Evolutionary conservation across 2,888 invertebrate species (phyloP), one percentile per base, ranked within the genome.

Genomic region (Drosophila putrida): DNA sequence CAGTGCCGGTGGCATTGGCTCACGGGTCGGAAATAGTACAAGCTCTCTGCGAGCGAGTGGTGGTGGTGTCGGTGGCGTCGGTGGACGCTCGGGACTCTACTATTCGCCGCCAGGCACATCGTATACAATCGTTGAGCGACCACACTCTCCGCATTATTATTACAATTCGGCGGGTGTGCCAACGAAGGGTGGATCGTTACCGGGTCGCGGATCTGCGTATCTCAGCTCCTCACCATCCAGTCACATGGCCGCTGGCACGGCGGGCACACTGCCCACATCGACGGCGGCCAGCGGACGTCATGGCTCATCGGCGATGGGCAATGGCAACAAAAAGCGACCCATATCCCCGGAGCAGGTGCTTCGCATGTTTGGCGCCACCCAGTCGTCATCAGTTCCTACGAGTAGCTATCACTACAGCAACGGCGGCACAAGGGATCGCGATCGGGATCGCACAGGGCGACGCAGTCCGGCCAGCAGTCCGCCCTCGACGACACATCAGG

Each of bases 91-190:
- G 78, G 95, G 96, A 76, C 93, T 95, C 75, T 97, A 97, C 93
- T 97, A 97, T 93, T 97, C 97, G 76, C 97, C 97, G 63, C 97
- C 97, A 31, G 97, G 97, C 73, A 97, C 97, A 78, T 96, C 96
- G 65, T 97, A 97, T 93, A 97, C 97, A 90, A 97, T 97, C 92
- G 95, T 97, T 89, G 97, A 97, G 93, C 94, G 96, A 74, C 95
- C 95, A 87, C 95, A 95, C 92, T 94, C 94, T 58, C 94, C 95
- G 82, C 94, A 95, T 91, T 94, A 94, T 76, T 93, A 93, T 64
- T 94, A 91, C 78, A 93, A 93, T 89, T 91, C 92, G 71, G 92
- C 93, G 36, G 92, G 93, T 31, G 92, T 90, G 63, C 91, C 92
- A 11, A 90, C 92, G 4, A 92, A 92, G 65, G 92, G 93, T 55